Evolutionary conservation across 37 sponge, comb jelly and placozoan genomes (phyloP).

Genomic region (Geodia barretti): DNA sequence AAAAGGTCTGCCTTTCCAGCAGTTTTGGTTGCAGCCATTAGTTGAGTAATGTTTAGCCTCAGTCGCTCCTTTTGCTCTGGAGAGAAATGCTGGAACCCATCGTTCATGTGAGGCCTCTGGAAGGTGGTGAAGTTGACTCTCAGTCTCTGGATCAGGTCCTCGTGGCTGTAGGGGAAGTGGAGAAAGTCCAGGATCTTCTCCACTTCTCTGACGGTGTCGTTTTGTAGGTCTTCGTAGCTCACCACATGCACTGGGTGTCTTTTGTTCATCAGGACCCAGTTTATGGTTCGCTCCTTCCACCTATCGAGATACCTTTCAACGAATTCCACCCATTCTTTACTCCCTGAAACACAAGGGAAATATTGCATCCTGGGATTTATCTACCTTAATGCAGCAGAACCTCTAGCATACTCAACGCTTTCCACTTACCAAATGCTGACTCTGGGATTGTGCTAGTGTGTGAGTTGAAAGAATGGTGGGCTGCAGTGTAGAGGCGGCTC

Average conservation of each 20-base stretch:
- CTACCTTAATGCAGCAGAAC: too few relatives aligned
- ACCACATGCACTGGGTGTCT: constrained; percentile 45
- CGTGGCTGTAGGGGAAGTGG: constrained; percentile 12
- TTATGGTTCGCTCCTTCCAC: constrained; percentile 7
- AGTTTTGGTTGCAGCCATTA: not conserved
- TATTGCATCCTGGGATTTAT: not conserved
- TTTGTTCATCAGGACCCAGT: constrained; percentile 13
- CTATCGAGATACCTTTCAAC: not conserved
- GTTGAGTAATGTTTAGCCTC: not conserved
- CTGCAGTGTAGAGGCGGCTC: too few relatives aligned
- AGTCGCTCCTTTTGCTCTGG: not conserved
- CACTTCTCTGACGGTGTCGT: constrained; percentile 19
- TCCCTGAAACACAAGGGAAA: not conserved
- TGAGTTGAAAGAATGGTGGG: too few relatives aligned
- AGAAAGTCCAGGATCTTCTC: constrained; percentile 58
- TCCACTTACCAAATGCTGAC: too few relatives aligned
- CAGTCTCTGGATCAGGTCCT: constrained; percentile 13
- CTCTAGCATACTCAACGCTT: too few relatives aligned
- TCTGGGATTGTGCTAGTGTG: too few relatives aligned
- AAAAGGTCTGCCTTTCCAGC: not conserved
- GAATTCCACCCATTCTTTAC: constrained; percentile 15
- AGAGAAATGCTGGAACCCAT: constrained; percentile 11
- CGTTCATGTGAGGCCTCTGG: constrained; percentile 6
- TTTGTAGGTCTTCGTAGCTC: constrained; percentile 47
- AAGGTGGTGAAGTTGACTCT: not conserved